Evolutionary conservation across 2,113 vertebrate species (phyloP).

Genomic region (Nannobrachium achirus): DNA sequence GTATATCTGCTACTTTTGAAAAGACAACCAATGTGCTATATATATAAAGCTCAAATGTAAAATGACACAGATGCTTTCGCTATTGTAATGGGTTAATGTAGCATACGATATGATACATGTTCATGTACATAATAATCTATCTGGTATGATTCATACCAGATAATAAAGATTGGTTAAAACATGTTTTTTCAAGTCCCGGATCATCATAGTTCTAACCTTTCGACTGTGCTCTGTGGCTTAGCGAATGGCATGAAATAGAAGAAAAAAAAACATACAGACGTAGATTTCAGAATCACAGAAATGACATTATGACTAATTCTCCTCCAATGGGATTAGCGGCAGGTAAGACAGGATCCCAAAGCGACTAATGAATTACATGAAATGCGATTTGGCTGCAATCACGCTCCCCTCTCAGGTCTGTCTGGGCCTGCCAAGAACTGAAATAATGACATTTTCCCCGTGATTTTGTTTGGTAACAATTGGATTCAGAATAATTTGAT

Average conservation of each 20-base stretch:
- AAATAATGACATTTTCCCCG: conserved; percentile 43
- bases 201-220: too few relatives aligned
- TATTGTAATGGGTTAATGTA: too few relatives aligned
- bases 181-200: too few relatives aligned
- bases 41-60: too few relatives aligned
- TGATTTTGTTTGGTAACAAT: conserved; percentile 61
- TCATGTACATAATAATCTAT: too few relatives aligned
- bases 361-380: conserved; percentile 54
- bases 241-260: conserved; percentile 3
- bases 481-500: conserved; percentile 56
- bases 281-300: conserved; percentile 22
- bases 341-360: conserved; percentile 57
- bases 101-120: too few relatives aligned
- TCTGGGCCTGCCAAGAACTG: conserved; percentile 48
- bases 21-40: too few relatives aligned
- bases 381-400: conserved; percentile 68
- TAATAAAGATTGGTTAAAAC: too few relatives aligned
- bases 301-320: conserved; percentile 56
- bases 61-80: too few relatives aligned
- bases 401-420: conserved; percentile 41
- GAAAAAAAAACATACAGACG: not conserved
- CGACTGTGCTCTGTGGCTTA: not conserved
- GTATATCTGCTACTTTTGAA: too few relatives aligned
- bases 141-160: too few relatives aligned
- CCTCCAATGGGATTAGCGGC: conserved; percentile 55